Percentiles rank a stretch among this genome's conserved stretches.
Evolutionary conservation across 2,797 vertebrate species (phyloP).

Genomic region (Darevskia nairensis): DNA sequence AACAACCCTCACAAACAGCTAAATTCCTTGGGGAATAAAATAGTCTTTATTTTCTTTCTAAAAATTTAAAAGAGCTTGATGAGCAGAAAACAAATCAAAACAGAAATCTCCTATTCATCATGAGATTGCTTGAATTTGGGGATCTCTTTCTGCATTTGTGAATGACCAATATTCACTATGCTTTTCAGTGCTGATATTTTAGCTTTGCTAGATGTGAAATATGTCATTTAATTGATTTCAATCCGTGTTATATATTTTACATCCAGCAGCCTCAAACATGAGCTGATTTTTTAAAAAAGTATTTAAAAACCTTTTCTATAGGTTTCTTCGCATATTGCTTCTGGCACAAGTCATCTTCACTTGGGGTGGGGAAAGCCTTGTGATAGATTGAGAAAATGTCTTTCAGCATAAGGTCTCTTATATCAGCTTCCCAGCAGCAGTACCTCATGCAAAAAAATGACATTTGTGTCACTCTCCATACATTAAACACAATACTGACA

Average conservation of each 20-base stretch:
- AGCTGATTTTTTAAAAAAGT: too few relatives aligned
- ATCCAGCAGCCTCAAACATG: not conserved
- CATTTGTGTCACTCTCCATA: not conserved
- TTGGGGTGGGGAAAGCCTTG: not conserved
- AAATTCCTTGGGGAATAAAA: not conserved
- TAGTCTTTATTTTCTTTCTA: not conserved
- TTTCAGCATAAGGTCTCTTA: not conserved
- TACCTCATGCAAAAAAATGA: not conserved
- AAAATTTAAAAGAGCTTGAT: too few relatives aligned
- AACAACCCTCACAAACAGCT: not conserved
- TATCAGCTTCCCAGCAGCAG: not conserved
- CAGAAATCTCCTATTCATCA: slow-evolving; percentile 53
- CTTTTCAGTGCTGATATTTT: slow-evolving; percentile 55
- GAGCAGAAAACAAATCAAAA: slow-evolving; percentile 15
- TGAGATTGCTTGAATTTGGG: slow-evolving; percentile 59
- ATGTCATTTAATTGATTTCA: not conserved
- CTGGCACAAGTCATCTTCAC: not conserved
- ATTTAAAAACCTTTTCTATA: not conserved
- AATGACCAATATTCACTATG: slow-evolving; percentile 55
- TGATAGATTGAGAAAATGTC: not conserved
- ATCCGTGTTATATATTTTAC: not conserved
- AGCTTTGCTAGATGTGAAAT: not conserved
- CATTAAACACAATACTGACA: not conserved
- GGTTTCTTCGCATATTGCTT: not conserved
- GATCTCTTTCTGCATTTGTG: slow-evolving; percentile 66